These are phyloP conservation scores for Oryzias sinensis DNA, from an alignment of 2,797 vertebrate species.

Conservation along the genomic window DNA sequence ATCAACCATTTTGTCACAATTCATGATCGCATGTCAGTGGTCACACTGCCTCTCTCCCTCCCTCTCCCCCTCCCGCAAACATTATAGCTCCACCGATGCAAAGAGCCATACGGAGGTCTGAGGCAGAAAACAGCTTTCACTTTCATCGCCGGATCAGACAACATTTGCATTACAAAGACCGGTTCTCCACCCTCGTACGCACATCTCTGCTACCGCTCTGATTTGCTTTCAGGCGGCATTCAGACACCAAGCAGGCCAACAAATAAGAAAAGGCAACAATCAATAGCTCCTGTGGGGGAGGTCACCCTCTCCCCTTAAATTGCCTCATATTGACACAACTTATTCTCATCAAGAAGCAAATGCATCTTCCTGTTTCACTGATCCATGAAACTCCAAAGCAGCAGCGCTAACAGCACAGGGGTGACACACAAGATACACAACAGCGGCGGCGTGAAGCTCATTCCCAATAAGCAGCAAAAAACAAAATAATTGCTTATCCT, in stretches of 20 bases:
- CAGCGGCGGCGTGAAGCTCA: too few species aligned
- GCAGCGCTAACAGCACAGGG: neutral
- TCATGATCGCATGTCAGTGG: conserved; percentile 59
- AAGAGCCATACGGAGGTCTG: conserved; percentile 11
- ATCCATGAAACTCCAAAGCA: conserved; percentile 3
- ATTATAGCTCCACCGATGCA: conserved; percentile 38
- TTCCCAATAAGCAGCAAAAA: too few species aligned
- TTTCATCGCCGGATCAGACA: neutral
- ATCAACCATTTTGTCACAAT: conserved; percentile 56
- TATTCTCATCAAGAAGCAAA: conserved; percentile 27
- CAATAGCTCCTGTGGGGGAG: conserved; percentile 53
- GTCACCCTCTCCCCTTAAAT: conserved; percentile 39
- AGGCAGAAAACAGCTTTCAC: neutral
- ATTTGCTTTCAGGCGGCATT: conserved; percentile 22
- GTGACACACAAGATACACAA: too few species aligned
- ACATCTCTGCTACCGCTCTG: neutral
- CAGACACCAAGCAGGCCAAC: conserved; percentile 32
- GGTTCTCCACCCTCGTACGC: neutral
- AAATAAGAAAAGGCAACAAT: conserved; percentile 52
- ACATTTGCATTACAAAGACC: conserved; percentile 37
- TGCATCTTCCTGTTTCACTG: conserved; percentile 13
- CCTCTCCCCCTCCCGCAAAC: conserved; percentile 26
- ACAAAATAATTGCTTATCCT: too few species aligned
- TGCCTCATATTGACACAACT: conserved; percentile 44
- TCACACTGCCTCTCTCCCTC: conserved; percentile 16